Evolutionary conservation across 2,888 invertebrate genomes (phyloP).

Genomic region (Alcis repandata): DNA sequence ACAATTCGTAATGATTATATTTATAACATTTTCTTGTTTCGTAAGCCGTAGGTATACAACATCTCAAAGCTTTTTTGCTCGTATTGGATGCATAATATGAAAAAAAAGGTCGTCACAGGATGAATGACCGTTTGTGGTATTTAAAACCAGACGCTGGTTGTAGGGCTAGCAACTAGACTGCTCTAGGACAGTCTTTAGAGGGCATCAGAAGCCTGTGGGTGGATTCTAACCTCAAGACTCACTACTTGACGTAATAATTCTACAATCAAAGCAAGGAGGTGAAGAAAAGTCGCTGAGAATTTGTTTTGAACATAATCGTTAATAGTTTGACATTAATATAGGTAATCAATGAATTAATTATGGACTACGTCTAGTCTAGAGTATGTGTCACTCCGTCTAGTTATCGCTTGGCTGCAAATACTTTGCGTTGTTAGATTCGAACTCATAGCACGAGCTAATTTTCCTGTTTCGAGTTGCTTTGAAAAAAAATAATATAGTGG

Average conservation of each 20-base stretch:
- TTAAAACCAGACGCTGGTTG: neutral
- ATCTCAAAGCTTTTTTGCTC: no score
- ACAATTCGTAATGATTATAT: no score
- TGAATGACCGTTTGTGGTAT: neutral
- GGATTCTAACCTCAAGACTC: neutral
- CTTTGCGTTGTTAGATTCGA: neutral
- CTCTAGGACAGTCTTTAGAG: neutral
- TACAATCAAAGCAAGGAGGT: neutral
- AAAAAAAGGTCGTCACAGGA: neutral
- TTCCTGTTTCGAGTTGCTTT: slow-evolving; percentile 5
- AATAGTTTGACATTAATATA: no score
- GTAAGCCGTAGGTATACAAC: no score
- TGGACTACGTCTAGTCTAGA: no score
- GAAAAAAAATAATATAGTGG: neutral
- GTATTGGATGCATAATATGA: neutral
- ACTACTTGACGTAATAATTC: no score
- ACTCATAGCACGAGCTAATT: neutral
- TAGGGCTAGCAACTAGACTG: neutral
- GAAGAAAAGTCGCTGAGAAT: neutral
- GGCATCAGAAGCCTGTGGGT: neutral
- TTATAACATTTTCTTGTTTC: no score
- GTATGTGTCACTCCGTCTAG: neutral
- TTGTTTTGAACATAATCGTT: no score
- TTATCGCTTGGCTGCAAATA: neutral
- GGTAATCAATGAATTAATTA: neutral